Conservation (phyloP, 1,140 invertebrate genomes). For the Drosophila micromelanica region DNA sequence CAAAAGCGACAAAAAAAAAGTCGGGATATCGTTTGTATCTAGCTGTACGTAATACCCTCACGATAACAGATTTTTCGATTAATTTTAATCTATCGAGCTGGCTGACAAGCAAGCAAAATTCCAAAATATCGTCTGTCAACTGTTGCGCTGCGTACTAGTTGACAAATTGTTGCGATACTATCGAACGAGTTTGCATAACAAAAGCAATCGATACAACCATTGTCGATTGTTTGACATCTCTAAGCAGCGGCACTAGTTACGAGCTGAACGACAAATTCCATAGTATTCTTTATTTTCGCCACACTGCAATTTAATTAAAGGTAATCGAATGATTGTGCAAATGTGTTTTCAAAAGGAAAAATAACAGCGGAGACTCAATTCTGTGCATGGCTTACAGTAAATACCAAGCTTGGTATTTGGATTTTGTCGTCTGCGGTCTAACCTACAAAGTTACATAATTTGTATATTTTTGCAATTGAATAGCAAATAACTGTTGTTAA, state of each 20-base stretch:
- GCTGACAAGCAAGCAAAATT: no score
- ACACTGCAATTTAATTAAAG: constrained; percentile 49
- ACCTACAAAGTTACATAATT: constrained; percentile 84
- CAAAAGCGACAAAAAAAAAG: neutral
- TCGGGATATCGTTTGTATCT: neutral
- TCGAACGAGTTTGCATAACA: neutral
- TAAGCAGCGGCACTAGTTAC: constrained; percentile 37
- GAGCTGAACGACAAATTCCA: constrained; percentile 41
- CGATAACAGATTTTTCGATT: neutral
- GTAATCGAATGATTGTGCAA: constrained; percentile 5
- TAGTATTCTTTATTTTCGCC: constrained; percentile 51
- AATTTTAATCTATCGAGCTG: no score
- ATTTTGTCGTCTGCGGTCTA: constrained; percentile 43
- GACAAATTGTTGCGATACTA: constrained; percentile 2
- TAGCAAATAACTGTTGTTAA: constrained; percentile 10
- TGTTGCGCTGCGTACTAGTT: no score
- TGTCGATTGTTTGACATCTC: constrained; percentile 25
- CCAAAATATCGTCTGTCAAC: no score
- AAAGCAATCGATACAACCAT: constrained; percentile 3
- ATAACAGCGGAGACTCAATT: neutral
- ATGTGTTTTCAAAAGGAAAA: constrained; percentile 3
- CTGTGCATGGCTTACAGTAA: neutral
- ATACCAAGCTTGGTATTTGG: neutral
- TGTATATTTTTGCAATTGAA: constrained; percentile 29
- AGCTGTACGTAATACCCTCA: neutral